Percentiles rank a stretch among this genome's conserved stretches.
These are phyloP conservation scores for Alfaro cultratus DNA, from an alignment of 2,797 vertebrate genomes.

Conservation along the genomic window DNA sequence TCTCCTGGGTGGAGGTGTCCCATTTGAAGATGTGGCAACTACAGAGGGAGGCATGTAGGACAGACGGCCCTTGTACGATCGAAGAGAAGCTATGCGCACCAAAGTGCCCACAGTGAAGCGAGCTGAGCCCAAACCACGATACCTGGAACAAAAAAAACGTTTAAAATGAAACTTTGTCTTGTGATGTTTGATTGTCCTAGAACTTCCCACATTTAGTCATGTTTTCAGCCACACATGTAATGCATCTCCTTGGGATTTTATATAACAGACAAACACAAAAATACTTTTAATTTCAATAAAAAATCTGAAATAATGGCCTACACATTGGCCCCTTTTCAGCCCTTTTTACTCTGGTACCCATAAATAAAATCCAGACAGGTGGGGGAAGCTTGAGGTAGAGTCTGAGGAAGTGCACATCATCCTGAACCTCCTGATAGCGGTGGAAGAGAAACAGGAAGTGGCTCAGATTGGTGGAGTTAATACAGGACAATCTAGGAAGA, in stretches of 20 bases:
- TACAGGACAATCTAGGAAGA: not conserved
- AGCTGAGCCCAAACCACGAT: slow-evolving; percentile 88
- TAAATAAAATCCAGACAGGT: not conserved
- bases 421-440: not conserved
- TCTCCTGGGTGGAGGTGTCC: slow-evolving; percentile 75
- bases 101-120: slow-evolving; percentile 91
- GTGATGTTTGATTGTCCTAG: not conserved
- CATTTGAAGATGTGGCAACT: slow-evolving; percentile 63
- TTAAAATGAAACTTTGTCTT: not conserved
- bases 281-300: not conserved
- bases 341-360: not conserved
- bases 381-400: not conserved
- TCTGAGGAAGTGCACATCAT: not conserved
- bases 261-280: not conserved
- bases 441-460: not conserved
- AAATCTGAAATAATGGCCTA: not conserved
- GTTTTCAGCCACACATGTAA: not conserved
- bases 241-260: not conserved
- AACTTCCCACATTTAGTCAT: not conserved
- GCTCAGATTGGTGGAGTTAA: not conserved
- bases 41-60: slow-evolving; percentile 88
- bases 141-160: slow-evolving; percentile 60
- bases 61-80: slow-evolving; percentile 91
- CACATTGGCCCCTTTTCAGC: not conserved
- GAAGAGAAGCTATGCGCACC: slow-evolving; percentile 87